phyloP scores from a whole-genome alignment of 2,888 invertebrate species.

The Trissolcus brochymenae region DNA sequence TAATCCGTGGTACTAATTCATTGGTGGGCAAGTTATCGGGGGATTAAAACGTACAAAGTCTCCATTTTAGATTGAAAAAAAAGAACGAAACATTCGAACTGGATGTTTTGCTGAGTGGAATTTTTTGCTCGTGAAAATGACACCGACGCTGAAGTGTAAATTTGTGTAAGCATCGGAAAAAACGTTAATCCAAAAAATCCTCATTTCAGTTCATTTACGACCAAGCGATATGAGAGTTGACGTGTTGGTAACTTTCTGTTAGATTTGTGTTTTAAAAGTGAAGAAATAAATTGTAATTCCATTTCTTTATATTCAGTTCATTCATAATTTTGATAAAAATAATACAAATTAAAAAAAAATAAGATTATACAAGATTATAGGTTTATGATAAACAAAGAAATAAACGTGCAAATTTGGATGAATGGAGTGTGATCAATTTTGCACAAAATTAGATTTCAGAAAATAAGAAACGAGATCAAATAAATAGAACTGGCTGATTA shows the following conservation, averaged over 20 bases:
- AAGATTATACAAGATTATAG: too few relatives aligned
- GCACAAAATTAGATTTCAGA: slow-evolving; percentile 6
- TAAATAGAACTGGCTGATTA: slow-evolving; percentile 3
- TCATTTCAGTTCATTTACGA: background rate
- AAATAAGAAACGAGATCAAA: too few relatives aligned
- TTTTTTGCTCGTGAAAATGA: slow-evolving; percentile 3
- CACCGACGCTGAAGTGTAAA: slow-evolving; percentile 7
- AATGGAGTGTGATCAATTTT: too few relatives aligned
- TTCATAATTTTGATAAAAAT: too few relatives aligned
- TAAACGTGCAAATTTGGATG: too few relatives aligned
- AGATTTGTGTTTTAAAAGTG: too few relatives aligned
- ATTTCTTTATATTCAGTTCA: too few relatives aligned
- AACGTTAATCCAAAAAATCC: background rate
- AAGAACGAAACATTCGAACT: background rate
- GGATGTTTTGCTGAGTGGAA: background rate
- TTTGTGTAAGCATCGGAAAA: slow-evolving; percentile 4
- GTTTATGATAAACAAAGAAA: too few relatives aligned
- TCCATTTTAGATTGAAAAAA: slow-evolving; percentile 4
- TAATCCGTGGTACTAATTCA: slow-evolving; percentile 21
- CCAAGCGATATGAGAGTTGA: too few relatives aligned
- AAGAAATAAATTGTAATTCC: too few relatives aligned
- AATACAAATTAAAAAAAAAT: too few relatives aligned
- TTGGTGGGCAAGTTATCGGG: slow-evolving; percentile 22
- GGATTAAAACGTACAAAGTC: slow-evolving; percentile 32
- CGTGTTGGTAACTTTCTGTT: too few relatives aligned